Base-by-base conservation (phyloP, 1,140 invertebrate genomes). In the Psilanteris sp. region DNA sequence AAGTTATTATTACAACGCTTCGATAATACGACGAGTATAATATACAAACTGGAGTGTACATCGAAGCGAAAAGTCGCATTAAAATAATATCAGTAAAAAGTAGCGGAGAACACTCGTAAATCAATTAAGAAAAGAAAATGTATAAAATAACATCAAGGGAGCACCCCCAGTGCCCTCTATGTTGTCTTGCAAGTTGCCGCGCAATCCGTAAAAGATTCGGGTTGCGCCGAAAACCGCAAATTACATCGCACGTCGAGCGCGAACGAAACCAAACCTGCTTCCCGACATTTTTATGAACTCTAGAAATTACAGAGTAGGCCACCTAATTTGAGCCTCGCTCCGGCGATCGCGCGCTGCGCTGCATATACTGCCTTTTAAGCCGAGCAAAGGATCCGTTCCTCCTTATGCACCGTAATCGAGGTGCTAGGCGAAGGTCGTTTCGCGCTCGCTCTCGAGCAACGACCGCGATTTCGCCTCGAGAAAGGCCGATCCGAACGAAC, bases 241-340 rank as follows among this genome's bases (percentile, higher is more conserved):
- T 78, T 78, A 78, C 77, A 78, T 78, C 66, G 71, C 71, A 62
- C 66, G 59, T 44, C 50, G 41, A 67, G 77, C 71, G 72, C 66
- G 77, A 78, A 71, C 71, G 46, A 72, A 71, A 39, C 67, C 66
- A 66, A 72, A 62, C 77, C 62, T 72, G 66, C 77, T 79, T 39
- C 61, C 50, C 77, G 67, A 79, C 77, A 79, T 78, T 79, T 79
- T 79, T 79, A 79, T 79, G 61, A 79, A 75, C 77, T 72, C 72
- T 74, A 75, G 72, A 79, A 79, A 79, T 79, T 79, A 79, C 72
- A 79, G 71, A 75, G 72, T 75, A 79, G 77, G 57, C 77, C 77
- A 71, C 67, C 77, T 75, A 75, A 75, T 72, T 79, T 68, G 62
- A 73, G 62, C 50, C 62, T 73, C 55, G 55, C 71, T 74, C 76